Evolutionary conservation across 2,888 invertebrate species (phyloP), one percentile per base, ranked within the genome.

Genomic region (Dioctria linearis): DNA sequence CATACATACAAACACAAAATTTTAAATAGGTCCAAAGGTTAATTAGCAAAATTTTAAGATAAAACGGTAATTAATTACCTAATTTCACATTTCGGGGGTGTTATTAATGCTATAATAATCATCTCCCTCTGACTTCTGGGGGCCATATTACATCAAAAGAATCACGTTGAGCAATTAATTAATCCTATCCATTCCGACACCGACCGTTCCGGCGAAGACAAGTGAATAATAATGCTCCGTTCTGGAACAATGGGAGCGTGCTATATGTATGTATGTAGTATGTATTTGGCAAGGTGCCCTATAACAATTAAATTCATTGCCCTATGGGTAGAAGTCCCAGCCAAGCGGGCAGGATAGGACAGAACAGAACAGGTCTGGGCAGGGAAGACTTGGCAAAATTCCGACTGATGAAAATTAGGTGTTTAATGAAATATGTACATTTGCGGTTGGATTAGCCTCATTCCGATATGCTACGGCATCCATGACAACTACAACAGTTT

Each of bases 241-340:
- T 51, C 71, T 71, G 71, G 54, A 25, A 4, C 54, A 51, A 51
- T 51, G 71, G 51, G 5, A 39, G 71, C 25, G 71, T 51, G 54
- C 9, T 25, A 25, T 25, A 25, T 25, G 25, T 25, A 25, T 25
- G 25, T 25, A 25, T 25, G 25, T 25, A 25, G 25, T 25, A 25
- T 25, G 25, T 40, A 54, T 71, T 71, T 71, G 71, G 71, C 71
- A 54, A 39, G 51, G 71, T 71, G 71, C 71, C 71, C 71, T 39
- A 39, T 37, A 51, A 71, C 71, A 71, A 71, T 71, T 71, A 71
- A 71, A 71, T 71, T 71, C 71, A 71, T 71, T 51, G 54, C 51
- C 3, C 40, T 51, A 51, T 9, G 11, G 25, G 25, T 25, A 25
- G 54, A 51, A 71, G 57, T 4, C 57, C 2, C 11, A 13, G 25